These are phyloP conservation scores for Castor canadensis DNA, from an alignment of 2,113 vertebrate species.

Conservation along the genomic window DNA sequence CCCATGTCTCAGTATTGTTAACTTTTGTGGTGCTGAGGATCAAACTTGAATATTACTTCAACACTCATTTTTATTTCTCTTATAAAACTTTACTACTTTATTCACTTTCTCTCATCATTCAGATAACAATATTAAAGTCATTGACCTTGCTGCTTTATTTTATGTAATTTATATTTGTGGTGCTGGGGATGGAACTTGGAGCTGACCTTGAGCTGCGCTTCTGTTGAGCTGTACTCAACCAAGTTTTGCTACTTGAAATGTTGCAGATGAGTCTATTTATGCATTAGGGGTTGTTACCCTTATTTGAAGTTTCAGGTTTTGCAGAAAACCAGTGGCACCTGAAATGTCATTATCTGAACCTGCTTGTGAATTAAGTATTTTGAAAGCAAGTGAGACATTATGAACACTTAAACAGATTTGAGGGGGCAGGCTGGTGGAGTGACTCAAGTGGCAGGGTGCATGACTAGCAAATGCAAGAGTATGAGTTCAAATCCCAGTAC, in stretches of 20 bases:
- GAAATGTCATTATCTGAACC: not conserved
- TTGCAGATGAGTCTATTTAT: not conserved
- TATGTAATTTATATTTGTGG: too few species aligned
- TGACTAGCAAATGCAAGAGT: too few species aligned
- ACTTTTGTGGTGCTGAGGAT: too few species aligned
- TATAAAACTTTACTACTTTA: not conserved
- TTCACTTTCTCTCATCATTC: not conserved
- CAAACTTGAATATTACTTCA: too few species aligned
- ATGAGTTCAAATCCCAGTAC: too few species aligned
- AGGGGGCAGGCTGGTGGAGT: too few species aligned
- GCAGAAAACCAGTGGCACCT: not conserved
- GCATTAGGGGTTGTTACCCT: not conserved
- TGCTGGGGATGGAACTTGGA: not conserved
- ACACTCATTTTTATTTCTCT: too few species aligned
- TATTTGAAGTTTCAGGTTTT: not conserved
- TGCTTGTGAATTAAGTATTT: not conserved
- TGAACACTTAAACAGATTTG: not conserved
- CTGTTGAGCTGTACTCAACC: not conserved
- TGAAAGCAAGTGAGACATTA: not conserved
- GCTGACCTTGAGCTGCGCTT: too few species aligned
- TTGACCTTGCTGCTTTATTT: not conserved
- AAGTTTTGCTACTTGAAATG: not conserved
- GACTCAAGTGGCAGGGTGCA: too few species aligned
- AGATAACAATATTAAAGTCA: not conserved
- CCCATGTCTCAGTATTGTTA: not conserved